Evolutionary conservation across 2,113 vertebrate genomes (phyloP).

Genomic region (Budorcas taxicolor): DNA sequence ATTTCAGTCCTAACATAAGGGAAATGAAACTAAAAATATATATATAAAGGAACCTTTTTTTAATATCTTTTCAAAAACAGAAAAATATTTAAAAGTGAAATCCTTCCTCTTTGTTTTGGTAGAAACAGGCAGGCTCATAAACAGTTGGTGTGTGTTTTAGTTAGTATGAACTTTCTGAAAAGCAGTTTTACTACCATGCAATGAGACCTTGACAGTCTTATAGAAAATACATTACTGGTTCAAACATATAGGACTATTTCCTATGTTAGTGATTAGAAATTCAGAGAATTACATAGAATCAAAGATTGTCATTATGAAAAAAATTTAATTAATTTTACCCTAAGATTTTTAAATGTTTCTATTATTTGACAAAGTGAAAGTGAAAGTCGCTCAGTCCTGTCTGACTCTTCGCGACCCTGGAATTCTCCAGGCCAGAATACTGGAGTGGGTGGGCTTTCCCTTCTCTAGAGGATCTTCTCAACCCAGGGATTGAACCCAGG

Average conservation of each 20-base stretch:
- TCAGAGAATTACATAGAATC: background rate
- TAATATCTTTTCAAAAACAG: background rate
- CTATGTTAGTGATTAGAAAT: background rate
- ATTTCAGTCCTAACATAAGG: background rate
- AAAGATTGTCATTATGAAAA: background rate
- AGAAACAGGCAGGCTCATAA: background rate
- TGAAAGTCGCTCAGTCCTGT: background rate
- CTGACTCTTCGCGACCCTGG: fast-evolving
- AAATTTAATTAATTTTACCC: background rate
- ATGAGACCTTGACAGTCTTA: background rate
- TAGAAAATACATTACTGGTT: background rate
- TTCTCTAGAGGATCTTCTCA: background rate
- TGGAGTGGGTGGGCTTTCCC: background rate
- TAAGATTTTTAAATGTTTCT: background rate
- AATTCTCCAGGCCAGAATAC: background rate
- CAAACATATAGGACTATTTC: background rate
- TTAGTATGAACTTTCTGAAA: background rate
- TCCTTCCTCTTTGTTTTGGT: background rate
- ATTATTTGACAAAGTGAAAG: background rate
- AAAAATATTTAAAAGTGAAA: background rate
- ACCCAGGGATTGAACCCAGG: background rate
- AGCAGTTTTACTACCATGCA: background rate
- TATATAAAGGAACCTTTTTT: background rate
- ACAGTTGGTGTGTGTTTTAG: background rate
- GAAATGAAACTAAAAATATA: background rate